Conservation (phyloP, 1,140 invertebrate genomes). For the Zaprionus ghesquierei region DNA sequence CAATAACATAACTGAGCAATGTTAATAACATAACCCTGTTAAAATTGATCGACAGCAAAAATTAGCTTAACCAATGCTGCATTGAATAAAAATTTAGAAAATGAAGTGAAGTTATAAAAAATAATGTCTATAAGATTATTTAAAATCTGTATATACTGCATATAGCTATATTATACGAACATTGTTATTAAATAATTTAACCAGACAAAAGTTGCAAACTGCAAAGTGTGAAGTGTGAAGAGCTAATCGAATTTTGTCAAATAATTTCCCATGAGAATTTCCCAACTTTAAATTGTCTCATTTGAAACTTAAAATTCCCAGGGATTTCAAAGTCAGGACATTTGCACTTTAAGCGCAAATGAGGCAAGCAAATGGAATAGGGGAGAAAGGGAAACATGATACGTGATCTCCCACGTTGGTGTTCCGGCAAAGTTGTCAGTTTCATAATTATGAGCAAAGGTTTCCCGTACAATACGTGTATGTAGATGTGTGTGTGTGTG, state of each 20-base stretch:
- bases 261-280: background rate
- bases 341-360: background rate
- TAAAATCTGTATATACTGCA: too few species aligned
- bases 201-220: background rate
- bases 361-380: background rate
- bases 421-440: slow-evolving; percentile 4
- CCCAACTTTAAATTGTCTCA: background rate
- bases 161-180: too few species aligned
- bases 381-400: background rate
- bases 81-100: too few species aligned
- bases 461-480: background rate
- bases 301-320: background rate
- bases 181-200: background rate
- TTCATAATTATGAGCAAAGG: slow-evolving; percentile 51
- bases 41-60: background rate
- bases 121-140: too few species aligned
- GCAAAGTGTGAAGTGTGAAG: too few species aligned
- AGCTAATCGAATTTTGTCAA: background rate
- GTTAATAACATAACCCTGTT: background rate
- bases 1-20: background rate
- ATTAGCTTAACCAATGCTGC: background rate
- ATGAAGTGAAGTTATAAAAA: too few species aligned
- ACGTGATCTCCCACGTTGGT: slow-evolving; percentile 40
- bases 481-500: background rate
- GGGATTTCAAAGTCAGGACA: too few species aligned